phyloP scores from a whole-genome alignment of 2,113 vertebrate species.

The Ageneiosus marmoratus region DNA sequence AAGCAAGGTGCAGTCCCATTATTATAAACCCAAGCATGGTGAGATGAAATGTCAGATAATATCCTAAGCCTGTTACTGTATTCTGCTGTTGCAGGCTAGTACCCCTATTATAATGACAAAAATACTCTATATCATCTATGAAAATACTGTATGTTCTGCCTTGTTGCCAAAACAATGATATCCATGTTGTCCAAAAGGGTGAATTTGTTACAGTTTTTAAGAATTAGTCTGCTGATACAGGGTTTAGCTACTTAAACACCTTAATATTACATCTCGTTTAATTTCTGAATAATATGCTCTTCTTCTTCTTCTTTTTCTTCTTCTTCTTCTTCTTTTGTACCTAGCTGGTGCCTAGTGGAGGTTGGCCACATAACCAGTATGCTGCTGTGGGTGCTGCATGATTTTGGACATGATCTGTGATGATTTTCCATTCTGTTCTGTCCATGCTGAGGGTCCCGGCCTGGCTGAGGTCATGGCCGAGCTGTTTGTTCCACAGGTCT shows the following conservation, averaged over 20 bases:
- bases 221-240: neutral
- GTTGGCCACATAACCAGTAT: no score
- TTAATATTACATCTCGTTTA: neutral
- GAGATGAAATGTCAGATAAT: neutral
- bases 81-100: neutral
- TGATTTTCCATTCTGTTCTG: no score
- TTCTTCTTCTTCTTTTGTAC: no score
- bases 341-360: no score
- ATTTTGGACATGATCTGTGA: no score
- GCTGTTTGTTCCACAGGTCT: no score
- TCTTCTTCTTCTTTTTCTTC: no score
- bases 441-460: no score
- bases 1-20: neutral
- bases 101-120: neutral
- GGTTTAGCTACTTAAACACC: no score
- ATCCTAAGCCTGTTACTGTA: neutral
- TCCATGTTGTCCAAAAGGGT: neutral
- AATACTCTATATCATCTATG: neutral
- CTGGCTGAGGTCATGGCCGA: no score
- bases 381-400: no score
- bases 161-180: neutral
- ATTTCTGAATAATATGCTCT: neutral
- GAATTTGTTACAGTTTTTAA: neutral
- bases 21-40: neutral
- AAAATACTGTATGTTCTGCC: no score